Conservation (phyloP, 92 coral and sea anemone species). For the Parazoanthus swiftii region DNA sequence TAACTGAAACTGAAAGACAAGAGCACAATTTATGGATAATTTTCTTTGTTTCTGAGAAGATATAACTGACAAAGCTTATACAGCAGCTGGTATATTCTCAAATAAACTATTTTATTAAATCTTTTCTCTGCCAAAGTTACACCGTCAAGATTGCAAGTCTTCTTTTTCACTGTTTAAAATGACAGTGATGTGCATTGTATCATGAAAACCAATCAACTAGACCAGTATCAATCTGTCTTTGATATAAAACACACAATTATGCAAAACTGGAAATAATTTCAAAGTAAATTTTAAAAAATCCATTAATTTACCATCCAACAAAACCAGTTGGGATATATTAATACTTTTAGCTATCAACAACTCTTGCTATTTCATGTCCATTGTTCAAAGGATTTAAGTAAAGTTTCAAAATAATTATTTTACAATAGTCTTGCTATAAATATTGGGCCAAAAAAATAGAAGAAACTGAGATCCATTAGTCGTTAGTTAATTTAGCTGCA, state of each 20-base stretch:
- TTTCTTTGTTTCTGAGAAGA: not conserved
- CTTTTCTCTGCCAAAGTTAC: not conserved
- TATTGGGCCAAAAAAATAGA: no score
- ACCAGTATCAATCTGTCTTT: not conserved
- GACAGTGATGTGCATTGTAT: not conserved
- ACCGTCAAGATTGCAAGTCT: not conserved
- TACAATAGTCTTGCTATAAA: not conserved
- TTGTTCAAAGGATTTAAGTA: not conserved
- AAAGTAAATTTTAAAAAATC: not conserved
- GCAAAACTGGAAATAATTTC: constrained; percentile 2
- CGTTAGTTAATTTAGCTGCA: constrained; percentile 24
- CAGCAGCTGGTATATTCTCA: constrained; percentile 12
- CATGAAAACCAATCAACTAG: not conserved
- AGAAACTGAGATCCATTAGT: not conserved
- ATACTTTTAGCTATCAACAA: not conserved
- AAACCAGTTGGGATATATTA: not conserved
- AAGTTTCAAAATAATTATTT: not conserved
- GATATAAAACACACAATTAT: not conserved
- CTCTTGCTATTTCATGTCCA: no score
- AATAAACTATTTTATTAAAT: not conserved
- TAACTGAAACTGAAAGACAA: not conserved
- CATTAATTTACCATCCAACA: not conserved
- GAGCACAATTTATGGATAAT: not conserved
- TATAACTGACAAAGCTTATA: not conserved
- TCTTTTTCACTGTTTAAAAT: not conserved